A percentile compares a stretch with the other conserved stretches of the same genome.
phyloP scores from a whole-genome alignment of 2,888 invertebrate genomes.

The Sialis lutaria region DNA sequence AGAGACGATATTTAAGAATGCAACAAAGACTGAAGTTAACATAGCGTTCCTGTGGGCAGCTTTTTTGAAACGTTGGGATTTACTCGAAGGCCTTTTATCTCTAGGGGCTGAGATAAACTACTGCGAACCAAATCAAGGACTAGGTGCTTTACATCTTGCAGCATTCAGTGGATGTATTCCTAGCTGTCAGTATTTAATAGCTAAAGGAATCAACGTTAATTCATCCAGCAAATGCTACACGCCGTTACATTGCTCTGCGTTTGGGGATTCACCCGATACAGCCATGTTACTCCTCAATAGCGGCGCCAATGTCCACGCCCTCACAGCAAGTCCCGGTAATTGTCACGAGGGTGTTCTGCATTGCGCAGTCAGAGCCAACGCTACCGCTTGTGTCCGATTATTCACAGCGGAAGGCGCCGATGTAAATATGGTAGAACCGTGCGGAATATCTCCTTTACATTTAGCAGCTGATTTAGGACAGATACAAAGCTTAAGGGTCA shows the following conservation, averaged over 20 bases:
- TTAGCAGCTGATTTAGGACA: conserved; percentile 66
- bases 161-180: conserved; percentile 63
- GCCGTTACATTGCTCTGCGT: conserved; percentile 79
- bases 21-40: conserved; percentile 50
- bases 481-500: conserved; percentile 52
- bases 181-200: conserved; percentile 49
- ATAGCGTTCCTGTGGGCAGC: conserved; percentile 57
- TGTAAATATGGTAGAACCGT: conserved; percentile 55
- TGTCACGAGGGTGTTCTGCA: conserved; percentile 66
- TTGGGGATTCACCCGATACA: conserved; percentile 69
- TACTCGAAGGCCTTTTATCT: conserved; percentile 42
- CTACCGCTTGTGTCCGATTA: conserved; percentile 59
- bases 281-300: conserved; percentile 58
- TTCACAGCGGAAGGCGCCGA: conserved; percentile 60
- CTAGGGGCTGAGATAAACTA: conserved; percentile 55
- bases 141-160: conserved; percentile 58
- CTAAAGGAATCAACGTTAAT: conserved; percentile 50
- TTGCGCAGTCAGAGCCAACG: conserved; percentile 70
- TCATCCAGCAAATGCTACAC: conserved; percentile 53
- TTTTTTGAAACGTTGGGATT: conserved; percentile 48
- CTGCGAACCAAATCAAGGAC: conserved; percentile 49
- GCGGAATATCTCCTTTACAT: conserved; percentile 65
- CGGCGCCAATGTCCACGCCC: conserved; percentile 46
- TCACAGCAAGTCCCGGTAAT: conserved; percentile 38
- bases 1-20: conserved; percentile 31